These are phyloP conservation scores for Rhinogobio ventralis DNA, from an alignment of 2,797 vertebrate species.

Conservation along the genomic window DNA sequence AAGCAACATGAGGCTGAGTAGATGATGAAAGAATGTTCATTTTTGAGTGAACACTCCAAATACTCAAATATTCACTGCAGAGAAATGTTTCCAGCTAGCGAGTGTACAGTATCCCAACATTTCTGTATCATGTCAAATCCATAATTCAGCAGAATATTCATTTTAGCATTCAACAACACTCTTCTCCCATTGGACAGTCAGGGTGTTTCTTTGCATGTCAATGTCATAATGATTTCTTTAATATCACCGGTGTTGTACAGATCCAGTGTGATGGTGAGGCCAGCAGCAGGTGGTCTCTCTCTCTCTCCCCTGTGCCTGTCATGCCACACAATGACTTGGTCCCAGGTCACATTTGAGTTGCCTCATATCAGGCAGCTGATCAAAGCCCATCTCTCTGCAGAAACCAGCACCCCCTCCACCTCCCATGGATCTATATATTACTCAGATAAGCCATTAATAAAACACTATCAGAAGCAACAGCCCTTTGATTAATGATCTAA, in stretches of 20 bases:
- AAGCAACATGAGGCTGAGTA: neutral
- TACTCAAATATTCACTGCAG: neutral
- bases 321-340: slow-evolving; percentile 18
- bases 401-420: slow-evolving; percentile 21
- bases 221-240: slow-evolving; percentile 18
- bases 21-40: neutral
- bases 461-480: slow-evolving; percentile 49
- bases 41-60: neutral
- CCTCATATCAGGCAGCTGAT: slow-evolving; percentile 47
- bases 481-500: slow-evolving; percentile 52
- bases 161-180: neutral
- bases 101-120: neutral
- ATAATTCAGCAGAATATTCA: slow-evolving; percentile 3
- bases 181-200: neutral
- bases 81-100: neutral
- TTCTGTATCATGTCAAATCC: slow-evolving; percentile 10
- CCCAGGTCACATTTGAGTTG: slow-evolving; percentile 32
- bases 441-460: slow-evolving; percentile 58
- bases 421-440: slow-evolving; percentile 44
- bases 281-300: neutral
- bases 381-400: slow-evolving; percentile 45
- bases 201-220: slow-evolving; percentile 1
- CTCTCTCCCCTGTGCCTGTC: slow-evolving; percentile 5
- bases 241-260: slow-evolving; percentile 3
- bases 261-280: neutral